Evolutionary conservation across 1,140 invertebrate genomes (phyloP), one percentile per base, ranked within the genome.

Genomic region (Hycleus phaleratus): DNA sequence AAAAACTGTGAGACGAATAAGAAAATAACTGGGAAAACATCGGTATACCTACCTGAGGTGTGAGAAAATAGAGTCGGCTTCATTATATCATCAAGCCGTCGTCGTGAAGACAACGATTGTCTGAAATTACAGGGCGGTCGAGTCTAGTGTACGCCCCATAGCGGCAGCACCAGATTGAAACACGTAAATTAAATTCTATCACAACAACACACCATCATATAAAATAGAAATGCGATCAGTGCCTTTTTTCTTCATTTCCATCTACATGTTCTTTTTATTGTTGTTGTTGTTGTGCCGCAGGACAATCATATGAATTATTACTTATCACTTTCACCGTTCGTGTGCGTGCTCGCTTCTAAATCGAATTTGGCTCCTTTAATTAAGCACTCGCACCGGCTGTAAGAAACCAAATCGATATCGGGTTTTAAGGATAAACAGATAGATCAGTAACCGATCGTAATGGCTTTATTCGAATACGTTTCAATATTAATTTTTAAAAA

Each of bases 161-260:
- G 61, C 62, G 58, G 52, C 56, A 60, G 58, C 60, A 62, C 63
- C 48, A 58, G 63, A 64, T 66, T 62, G 60, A 70, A 71, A 71
- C 70, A 67, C 66, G 66, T 69, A 71, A 71, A 71, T 73, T 72
- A 71, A 72, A 71, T 71, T 72, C 71, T 63, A 72, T 68, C 69
- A 68, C 61, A 68, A 65, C 65, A 65, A 42, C 11, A 42, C 11
- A 42, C 11, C 9, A n/a, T n/a, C 11, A 42, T 42, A 42, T 42
- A 11, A 7, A 18, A 6, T 42, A 42, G 9, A 11, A 10, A 42
- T 42, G 4, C 5, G 40, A 42, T 9, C 40, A n/a, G 5, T 42
- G 9, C 40, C 18, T 42, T 42, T 42, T 42, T 42, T 10, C 5
- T 42, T 18, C 11, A 9, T 32, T 42, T 42, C 11, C 40, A 42